Evolutionary conservation across 53 echinoderm and acorn worm species (phyloP).

Genomic region (Crossaster papposus): DNA sequence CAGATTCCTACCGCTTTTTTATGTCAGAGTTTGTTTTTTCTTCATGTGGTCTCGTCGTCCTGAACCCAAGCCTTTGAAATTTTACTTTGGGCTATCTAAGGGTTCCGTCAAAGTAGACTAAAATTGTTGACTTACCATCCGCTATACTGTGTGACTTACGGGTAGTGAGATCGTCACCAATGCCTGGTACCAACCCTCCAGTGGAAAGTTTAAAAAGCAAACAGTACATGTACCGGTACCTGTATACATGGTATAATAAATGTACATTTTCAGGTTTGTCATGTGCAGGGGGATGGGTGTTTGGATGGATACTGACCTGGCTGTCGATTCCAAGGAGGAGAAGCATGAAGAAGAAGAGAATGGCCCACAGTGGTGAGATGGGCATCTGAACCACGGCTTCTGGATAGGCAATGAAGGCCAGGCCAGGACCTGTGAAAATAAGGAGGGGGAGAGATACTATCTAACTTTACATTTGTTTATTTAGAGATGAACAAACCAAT

Average conservation of each 20-base stretch:
- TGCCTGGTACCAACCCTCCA: not conserved
- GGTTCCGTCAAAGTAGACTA: not conserved
- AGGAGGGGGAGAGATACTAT: too few species aligned
- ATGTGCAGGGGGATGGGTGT: not conserved
- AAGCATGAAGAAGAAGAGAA: slow-evolving; percentile 71
- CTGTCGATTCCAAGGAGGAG: slow-evolving; percentile 67
- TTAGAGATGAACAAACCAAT: too few species aligned
- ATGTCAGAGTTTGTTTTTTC: too few species aligned
- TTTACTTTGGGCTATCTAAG: not conserved
- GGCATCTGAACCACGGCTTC: slow-evolving; percentile 66
- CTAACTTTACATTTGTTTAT: too few species aligned
- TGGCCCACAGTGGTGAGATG: slow-evolving; percentile 58
- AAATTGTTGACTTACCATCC: not conserved
- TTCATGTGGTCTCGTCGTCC: too few species aligned
- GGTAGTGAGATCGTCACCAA: not conserved
- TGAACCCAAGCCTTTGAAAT: too few species aligned
- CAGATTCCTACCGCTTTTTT: too few species aligned
- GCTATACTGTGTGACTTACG: not conserved
- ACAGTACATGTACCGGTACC: too few species aligned
- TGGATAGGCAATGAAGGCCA: slow-evolving; percentile 60
- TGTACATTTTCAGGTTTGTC: not conserved
- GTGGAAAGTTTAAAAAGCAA: not conserved
- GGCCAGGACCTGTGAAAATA: slow-evolving; percentile 44
- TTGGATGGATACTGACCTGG: slow-evolving; percentile 20
- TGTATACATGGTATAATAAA: not conserved